Evolutionary conservation across 2,113 vertebrate genomes (phyloP), one percentile per base, ranked within the genome.

Genomic region (Choloepus hoffmanni): DNA sequence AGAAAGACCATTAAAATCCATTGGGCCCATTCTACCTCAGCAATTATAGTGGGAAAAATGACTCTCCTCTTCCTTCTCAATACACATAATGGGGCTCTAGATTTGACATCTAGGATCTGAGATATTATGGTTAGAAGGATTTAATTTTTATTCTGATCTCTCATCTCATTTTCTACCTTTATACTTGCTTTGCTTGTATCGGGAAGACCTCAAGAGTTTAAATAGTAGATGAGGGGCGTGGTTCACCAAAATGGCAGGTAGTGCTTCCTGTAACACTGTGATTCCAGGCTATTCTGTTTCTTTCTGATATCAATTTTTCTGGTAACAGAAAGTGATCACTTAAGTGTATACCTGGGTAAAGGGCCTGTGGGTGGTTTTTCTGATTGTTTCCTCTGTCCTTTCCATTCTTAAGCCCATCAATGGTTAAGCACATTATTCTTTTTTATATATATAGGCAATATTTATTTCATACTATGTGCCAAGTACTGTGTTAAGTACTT

Each of bases 101-200:
- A 21, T 73, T 84, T 76, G 81, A 68, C 21, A 18, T 36, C 45
- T 65, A 23, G 60, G 70, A 36, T 55, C 79, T 79, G 3, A 90
- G n/a, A 23, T 65, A 53, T 50, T 93, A 19, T 21, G 55, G 10
- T 30, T 30, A 43, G 26, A 30, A 4, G 48, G n/a, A 68, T 81
- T 60, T 76, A 43, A 43, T 81, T 48, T 95, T 90, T 50, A 67
- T 72, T 12, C 18, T 77, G 30, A 12, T 53, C 21, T 48, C 13
- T 48, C 43, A 77, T 93, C 43, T 92, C 67, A 55, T 93, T 93
- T 85, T 50, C 78, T 13, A 36, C 53, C 79, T 77, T 89, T 48
- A 65, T 11, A 14, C 15, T 65, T 76, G 28, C 45, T 76, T 83
- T 67, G 84, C 55, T 94, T 82, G 1, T 21, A 23, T 58, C 70